These are phyloP conservation scores for Choreutis nemorana DNA, from an alignment of 2,888 invertebrate species.

Conservation along the genomic window DNA sequence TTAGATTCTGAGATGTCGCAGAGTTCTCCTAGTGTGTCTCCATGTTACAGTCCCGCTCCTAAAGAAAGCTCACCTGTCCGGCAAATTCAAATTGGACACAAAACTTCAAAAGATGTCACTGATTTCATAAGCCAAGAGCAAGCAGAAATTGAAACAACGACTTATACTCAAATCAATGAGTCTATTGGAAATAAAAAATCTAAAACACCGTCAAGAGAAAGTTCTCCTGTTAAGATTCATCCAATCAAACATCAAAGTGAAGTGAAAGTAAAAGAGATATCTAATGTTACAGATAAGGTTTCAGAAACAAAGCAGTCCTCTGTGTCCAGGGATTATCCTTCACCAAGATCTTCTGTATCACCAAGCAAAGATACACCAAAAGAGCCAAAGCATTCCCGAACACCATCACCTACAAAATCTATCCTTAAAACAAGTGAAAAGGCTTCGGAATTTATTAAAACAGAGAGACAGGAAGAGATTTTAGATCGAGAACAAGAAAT, in stretches of 20 bases:
- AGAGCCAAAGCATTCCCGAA: neutral
- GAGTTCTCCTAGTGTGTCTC: constrained; percentile 34
- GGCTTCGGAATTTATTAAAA: constrained; percentile 27
- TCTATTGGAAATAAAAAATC: constrained; percentile 9
- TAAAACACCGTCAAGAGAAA: constrained; percentile 17
- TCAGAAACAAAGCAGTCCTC: no score
- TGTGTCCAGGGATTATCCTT: neutral
- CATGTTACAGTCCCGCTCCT: constrained; percentile 30
- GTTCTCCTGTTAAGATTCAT: constrained; percentile 30
- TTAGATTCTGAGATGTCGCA: constrained; percentile 19
- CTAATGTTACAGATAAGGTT: no score
- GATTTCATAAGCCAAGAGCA: constrained; percentile 28
- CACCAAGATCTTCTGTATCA: neutral
- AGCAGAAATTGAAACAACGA: constrained; percentile 19
- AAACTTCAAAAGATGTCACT: constrained; percentile 17
- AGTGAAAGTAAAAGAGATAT: neutral
- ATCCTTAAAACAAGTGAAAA: constrained; percentile 17
- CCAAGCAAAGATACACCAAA: neutral
- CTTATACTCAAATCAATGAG: constrained; percentile 8
- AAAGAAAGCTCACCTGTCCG: constrained; percentile 20
- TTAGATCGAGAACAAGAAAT: constrained; percentile 44
- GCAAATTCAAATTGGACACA: constrained; percentile 14
- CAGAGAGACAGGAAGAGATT: constrained; percentile 46
- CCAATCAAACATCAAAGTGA: no score
- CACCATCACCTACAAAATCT: constrained; percentile 6